Evolutionary conservation across 2,888 invertebrate genomes (phyloP).

Genomic region (Heteromurus nitidus): DNA sequence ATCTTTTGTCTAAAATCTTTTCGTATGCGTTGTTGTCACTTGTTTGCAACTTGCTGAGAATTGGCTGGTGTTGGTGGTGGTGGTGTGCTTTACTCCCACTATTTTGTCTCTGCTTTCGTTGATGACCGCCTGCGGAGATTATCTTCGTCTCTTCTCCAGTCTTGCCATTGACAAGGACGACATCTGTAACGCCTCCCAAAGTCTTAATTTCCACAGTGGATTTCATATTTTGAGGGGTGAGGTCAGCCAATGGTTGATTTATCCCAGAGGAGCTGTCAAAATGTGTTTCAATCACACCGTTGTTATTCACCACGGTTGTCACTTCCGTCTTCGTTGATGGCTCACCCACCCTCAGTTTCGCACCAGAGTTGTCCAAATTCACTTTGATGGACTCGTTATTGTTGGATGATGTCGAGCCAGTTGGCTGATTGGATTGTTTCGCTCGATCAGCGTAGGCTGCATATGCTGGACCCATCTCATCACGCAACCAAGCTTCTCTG

Average conservation of each 20-base stretch:
- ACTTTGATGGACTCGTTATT: slow-evolving; percentile 38
- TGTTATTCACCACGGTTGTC: slow-evolving; percentile 67
- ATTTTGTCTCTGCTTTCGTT: neutral
- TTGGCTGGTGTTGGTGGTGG: neutral
- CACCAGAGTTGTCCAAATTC: slow-evolving; percentile 57
- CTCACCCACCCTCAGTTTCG: slow-evolving; percentile 55
- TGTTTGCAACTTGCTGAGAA: neutral
- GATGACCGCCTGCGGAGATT: neutral
- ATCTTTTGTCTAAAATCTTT: slow-evolving; percentile 32
- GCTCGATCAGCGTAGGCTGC: slow-evolving; percentile 39
- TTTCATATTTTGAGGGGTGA: slow-evolving; percentile 25
- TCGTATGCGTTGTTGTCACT: slow-evolving; percentile 7
- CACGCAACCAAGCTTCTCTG: slow-evolving; percentile 46
- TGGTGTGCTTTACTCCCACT: neutral
- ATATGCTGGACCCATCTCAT: slow-evolving; percentile 47
- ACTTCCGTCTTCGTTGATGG: slow-evolving; percentile 68
- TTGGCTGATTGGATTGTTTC: neutral
- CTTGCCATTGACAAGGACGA: slow-evolving; percentile 38
- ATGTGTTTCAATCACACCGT: slow-evolving; percentile 69
- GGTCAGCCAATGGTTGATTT: slow-evolving; percentile 1
- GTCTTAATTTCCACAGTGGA: slow-evolving; percentile 60
- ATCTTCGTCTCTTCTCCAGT: slow-evolving; percentile 34
- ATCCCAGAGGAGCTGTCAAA: slow-evolving; percentile 62
- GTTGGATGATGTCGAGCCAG: neutral
- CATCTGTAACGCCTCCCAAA: slow-evolving; percentile 28